These are phyloP conservation scores for Drosophila rhopaloa DNA, from an alignment of 1,140 invertebrate genomes.

Conservation along the genomic window DNA sequence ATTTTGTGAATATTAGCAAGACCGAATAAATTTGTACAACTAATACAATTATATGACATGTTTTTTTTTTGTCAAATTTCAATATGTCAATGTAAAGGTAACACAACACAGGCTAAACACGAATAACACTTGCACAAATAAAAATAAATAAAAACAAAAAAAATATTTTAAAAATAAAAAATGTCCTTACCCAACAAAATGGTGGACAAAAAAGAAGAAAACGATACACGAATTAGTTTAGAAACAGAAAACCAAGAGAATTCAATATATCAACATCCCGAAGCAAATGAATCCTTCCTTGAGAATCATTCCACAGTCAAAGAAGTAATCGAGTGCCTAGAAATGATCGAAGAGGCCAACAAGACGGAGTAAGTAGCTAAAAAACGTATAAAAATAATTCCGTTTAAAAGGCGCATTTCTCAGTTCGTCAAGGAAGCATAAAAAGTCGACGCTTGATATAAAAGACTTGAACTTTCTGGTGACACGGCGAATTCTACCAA, in stretches of 20 bases:
- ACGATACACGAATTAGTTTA: too few relatives aligned
- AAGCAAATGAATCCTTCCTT: slow-evolving; percentile 49
- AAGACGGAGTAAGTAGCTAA: slow-evolving; percentile 39
- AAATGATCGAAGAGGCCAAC: slow-evolving; percentile 16
- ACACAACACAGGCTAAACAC: not conserved
- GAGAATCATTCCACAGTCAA: slow-evolving; percentile 18
- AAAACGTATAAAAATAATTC: too few relatives aligned
- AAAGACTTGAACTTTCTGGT: slow-evolving; percentile 19
- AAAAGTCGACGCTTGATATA: not conserved
- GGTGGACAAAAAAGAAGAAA: not conserved
- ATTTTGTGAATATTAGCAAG: not conserved
- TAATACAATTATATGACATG: not conserved
- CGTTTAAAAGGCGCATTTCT: not conserved
- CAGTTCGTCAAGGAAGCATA: not conserved
- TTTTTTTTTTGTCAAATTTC: slow-evolving; percentile 9
- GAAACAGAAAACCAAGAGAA: not conserved
- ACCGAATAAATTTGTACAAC: too few relatives aligned
- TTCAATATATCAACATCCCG: slow-evolving; percentile 12
- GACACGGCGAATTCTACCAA: not conserved
- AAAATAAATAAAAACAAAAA: not conserved
- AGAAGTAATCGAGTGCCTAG: slow-evolving; percentile 35
- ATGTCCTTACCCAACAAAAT: not conserved
- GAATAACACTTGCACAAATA: not conserved
- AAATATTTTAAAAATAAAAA: not conserved
- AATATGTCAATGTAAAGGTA: too few relatives aligned